Evolutionary conservation across 2,113 vertebrate species (phyloP), one percentile per base, ranked within the genome.

Genomic region (Heptranchias perlo): DNA sequence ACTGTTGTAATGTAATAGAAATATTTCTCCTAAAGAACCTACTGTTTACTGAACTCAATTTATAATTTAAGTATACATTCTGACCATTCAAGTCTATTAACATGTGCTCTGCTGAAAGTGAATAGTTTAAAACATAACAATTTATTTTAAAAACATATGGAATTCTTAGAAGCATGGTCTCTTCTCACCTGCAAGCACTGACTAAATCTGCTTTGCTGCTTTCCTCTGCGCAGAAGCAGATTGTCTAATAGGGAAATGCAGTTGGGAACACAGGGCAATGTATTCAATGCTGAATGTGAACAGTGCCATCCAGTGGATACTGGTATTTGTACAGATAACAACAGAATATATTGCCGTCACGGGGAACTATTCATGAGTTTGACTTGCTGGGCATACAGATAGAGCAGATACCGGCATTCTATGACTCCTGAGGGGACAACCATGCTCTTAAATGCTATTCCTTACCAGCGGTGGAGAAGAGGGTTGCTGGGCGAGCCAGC

Each of bases 391-490:
- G 16, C 16, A 39, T 7, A 6, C 0, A 61, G 35, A n/a, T 0
- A 35, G 31, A 16, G 35, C 10, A 61, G 31, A n/a, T 35, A 3
- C 52, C n/a, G 87, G 52, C 87, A 61, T 35, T 18, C 61, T 31
- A 4, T 91, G 3, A 58, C 13, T 35, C 52, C 58, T 6, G n/a
- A 8, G 89, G 1, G 5, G 89, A 44, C 18, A 61, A 64, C 61
- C 58, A 25, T 7, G 7, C 52, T 21, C 3, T 62, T 21, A 39
- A 62, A 18, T 21, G 35, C n/a, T 18, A 23, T 39, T 96, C 98
- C 98, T 98, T 97, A 99, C 99, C 98, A 97, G 98, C 98, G 73
- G 99, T 98, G 10, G 99, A 99, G 97, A 99, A 99, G 97, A 99
- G 98, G 2, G 99, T 99, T 0, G 99, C 98, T 62, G 99, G 99